A percentile compares a stretch with the other conserved stretches of the same genome.
Conservation (phyloP, 2,888 invertebrate genomes). For the Dugesia japonica region DNA sequence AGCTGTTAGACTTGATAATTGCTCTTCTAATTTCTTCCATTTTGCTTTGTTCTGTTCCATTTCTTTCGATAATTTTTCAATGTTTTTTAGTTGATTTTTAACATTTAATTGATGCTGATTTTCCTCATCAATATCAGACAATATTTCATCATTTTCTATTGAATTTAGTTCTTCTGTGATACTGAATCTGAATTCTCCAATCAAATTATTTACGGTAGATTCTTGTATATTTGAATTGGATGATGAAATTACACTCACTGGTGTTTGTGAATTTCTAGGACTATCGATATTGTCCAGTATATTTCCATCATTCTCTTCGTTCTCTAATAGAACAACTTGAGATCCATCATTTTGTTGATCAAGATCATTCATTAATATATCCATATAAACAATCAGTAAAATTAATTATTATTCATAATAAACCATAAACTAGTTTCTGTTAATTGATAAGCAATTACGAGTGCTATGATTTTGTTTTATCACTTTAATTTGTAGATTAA, state of each 20-base stretch:
- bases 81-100: neutral
- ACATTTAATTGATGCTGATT: neutral
- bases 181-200: neutral
- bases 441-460: too few species aligned
- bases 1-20: neutral
- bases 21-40: constrained; percentile 12
- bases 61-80: neutral
- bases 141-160: neutral
- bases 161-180: neutral
- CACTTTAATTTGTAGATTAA: neutral
- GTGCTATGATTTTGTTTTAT: neutral
- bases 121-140: neutral
- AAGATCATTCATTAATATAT: neutral
- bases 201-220: neutral
- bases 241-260: neutral
- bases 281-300: too few species aligned
- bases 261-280: neutral
- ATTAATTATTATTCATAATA: too few species aligned
- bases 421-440: too few species aligned
- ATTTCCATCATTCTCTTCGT: neutral
- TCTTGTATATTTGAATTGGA: neutral
- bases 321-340: too few species aligned
- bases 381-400: too few species aligned
- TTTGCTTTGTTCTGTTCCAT: constrained; percentile 7
- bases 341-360: neutral